Conservation (phyloP, 2,113 vertebrate species). For the Papio anubis region DNA sequence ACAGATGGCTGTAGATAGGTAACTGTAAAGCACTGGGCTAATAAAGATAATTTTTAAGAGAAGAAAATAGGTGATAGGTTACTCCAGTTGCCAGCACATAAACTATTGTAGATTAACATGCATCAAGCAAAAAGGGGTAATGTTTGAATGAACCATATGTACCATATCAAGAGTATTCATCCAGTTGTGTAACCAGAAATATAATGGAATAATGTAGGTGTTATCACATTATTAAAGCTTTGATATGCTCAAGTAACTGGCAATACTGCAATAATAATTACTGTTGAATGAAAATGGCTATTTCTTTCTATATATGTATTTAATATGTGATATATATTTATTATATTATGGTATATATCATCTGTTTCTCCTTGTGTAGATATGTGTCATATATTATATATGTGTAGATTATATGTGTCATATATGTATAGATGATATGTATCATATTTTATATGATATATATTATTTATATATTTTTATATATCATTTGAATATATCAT, state of each 20-base stretch:
- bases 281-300: not conserved
- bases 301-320: too few species aligned
- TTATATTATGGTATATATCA: too few species aligned
- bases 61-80: not conserved
- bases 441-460: too few species aligned
- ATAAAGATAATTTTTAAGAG: not conserved
- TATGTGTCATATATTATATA: too few species aligned
- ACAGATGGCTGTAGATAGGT: not conserved
- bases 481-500: too few species aligned
- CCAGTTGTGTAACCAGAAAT: conserved; percentile 28
- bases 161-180: not conserved
- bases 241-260: not conserved
- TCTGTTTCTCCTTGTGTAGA: too few species aligned
- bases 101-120: conserved; percentile 20
- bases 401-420: too few species aligned
- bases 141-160: conserved; percentile 14
- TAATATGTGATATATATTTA: too few species aligned
- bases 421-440: too few species aligned
- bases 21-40: not conserved
- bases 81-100: not conserved
- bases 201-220: not conserved
- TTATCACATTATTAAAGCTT: not conserved
- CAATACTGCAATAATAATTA: not conserved
- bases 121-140: not conserved
- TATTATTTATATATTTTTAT: too few species aligned